Evolutionary conservation across 2,797 vertebrate species (phyloP).

Genomic region (Premnoplex brunnescens): DNA sequence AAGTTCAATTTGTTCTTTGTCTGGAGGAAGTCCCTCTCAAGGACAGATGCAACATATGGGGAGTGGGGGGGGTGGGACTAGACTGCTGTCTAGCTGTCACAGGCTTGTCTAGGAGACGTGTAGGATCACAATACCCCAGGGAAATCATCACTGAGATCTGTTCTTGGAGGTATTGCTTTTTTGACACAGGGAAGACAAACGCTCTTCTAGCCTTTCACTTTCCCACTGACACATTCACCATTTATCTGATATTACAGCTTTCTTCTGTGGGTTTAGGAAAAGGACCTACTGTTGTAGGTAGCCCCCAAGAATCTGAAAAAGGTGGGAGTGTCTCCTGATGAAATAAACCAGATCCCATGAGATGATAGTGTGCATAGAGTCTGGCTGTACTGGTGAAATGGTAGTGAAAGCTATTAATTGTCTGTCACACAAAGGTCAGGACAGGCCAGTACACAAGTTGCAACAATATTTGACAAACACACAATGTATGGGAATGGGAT

Average conservation of each 20-base stretch:
- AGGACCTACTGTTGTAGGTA: neutral
- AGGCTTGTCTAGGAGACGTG: neutral
- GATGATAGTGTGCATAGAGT: neutral
- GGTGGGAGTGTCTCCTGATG: neutral
- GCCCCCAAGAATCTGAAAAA: neutral
- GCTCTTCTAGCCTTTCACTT: neutral
- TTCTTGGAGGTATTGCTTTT: neutral
- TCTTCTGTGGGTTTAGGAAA: neutral
- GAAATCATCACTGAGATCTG: neutral
- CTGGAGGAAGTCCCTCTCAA: neutral
- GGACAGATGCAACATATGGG: neutral
- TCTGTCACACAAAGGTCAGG: neutral
- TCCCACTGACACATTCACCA: neutral
- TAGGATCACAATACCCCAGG: neutral
- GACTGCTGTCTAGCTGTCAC: neutral
- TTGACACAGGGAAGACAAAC: neutral
- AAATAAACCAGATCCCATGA: neutral
- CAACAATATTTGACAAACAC: neutral
- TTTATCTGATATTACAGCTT: neutral
- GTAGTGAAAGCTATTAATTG: neutral
- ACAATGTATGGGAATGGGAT: neutral
- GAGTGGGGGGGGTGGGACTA: neutral
- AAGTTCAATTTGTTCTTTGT: neutral
- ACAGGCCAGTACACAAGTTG: neutral
- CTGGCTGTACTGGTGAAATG: neutral